Evolutionary conservation across 2,113 vertebrate species (phyloP).

Genomic region (Scophthalmus maximus): DNA sequence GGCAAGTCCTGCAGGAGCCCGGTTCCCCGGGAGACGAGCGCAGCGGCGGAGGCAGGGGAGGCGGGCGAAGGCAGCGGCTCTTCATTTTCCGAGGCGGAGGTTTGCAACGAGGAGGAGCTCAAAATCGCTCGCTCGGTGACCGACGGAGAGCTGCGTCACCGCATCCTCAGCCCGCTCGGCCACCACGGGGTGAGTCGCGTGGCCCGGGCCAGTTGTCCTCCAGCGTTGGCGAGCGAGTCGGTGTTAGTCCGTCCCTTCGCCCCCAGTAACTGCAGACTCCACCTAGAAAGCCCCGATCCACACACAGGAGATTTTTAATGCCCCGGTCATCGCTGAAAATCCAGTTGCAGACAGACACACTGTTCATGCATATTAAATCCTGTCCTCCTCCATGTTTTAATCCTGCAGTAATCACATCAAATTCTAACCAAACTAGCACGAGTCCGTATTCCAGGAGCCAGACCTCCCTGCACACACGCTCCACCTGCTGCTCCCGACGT

Average conservation of each 20-base stretch:
- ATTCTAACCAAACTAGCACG: too few species aligned
- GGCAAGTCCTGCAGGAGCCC: constrained; percentile 70
- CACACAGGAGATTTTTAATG: neutral
- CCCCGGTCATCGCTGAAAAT: neutral
- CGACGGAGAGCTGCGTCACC: constrained; percentile 91
- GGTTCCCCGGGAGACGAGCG: constrained; percentile 78
- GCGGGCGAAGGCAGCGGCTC: constrained; percentile 81
- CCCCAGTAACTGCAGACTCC: neutral
- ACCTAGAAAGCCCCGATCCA: neutral
- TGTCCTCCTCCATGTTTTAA: neutral
- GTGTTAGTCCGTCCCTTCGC: neutral
- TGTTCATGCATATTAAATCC: neutral
- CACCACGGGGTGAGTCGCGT: constrained; percentile 89
- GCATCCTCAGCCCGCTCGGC: constrained; percentile 84
- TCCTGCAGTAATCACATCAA: neutral
- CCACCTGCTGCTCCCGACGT: too few species aligned
- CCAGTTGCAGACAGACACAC: neutral
- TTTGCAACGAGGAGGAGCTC: constrained; percentile 82
- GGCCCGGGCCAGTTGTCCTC: constrained; percentile 18
- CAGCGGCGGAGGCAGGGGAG: constrained; percentile 62
- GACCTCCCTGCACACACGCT: too few species aligned
- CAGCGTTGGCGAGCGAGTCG: neutral
- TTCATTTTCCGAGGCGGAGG: constrained; percentile 89
- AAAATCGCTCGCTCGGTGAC: constrained; percentile 91
- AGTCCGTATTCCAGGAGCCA: too few species aligned